Evolutionary conservation across 2,113 vertebrate genomes (phyloP).

Genomic region (Bungarus multicinctus): DNA sequence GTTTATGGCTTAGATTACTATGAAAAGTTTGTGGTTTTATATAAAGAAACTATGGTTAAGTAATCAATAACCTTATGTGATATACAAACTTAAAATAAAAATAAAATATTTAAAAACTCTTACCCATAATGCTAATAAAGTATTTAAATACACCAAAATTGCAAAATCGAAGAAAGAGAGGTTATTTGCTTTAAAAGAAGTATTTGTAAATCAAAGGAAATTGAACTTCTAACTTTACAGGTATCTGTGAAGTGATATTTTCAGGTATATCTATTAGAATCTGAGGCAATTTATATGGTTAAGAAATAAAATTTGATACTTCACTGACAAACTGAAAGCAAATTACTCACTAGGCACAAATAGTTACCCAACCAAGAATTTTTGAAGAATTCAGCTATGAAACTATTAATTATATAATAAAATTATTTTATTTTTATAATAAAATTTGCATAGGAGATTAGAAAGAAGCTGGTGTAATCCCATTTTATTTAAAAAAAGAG

Average conservation of each 20-base stretch:
- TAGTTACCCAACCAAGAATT: background rate
- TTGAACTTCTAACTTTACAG: background rate
- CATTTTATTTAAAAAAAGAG: background rate
- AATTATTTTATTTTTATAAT: background rate
- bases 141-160: background rate
- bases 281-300: background rate
- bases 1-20: background rate
- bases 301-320: background rate
- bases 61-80: background rate
- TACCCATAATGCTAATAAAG: background rate
- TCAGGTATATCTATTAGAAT: background rate
- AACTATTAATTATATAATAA: background rate
- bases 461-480: background rate
- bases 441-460: background rate
- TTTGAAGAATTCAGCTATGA: background rate
- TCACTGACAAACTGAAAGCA: background rate
- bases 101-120: background rate
- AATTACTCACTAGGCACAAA: background rate
- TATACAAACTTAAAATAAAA: background rate
- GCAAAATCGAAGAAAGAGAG: background rate
- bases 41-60: background rate
- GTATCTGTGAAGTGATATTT: background rate
- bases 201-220: background rate
- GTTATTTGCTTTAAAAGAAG: background rate
- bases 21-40: background rate